phyloP scores from a whole-genome alignment of 2,113 vertebrate species.

The Sinocyclocheilus rhinocerous region DNA sequence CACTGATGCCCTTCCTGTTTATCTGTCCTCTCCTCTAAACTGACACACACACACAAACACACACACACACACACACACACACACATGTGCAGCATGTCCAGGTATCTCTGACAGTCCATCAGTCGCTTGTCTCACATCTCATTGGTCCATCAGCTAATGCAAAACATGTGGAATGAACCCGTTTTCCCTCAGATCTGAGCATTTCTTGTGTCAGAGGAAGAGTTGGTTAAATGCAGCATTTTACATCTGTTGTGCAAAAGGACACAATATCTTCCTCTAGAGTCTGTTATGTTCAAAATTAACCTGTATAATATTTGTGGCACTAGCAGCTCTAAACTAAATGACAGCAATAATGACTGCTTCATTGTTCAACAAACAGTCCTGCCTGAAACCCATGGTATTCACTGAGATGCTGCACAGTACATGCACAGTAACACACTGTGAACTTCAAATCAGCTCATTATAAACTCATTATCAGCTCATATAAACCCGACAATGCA shows the following conservation, averaged over 20 bases:
- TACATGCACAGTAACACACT: no score
- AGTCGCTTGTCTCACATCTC: neutral
- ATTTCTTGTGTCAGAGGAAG: neutral
- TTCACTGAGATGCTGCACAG: neutral
- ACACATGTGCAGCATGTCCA: neutral
- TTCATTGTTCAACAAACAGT: neutral
- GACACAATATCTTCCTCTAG: neutral
- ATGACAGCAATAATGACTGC: neutral
- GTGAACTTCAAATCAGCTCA: no score
- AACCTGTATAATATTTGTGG: neutral
- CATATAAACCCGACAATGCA: neutral
- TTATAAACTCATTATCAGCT: no score
- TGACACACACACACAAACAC: neutral
- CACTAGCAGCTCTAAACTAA: neutral
- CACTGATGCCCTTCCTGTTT: neutral
- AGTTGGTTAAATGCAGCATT: neutral
- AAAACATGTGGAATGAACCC: neutral
- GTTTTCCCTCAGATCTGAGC: neutral
- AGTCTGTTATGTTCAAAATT: neutral
- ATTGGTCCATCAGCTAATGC: neutral
- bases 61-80: neutral
- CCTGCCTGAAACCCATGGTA: neutral
- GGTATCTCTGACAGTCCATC: conserved; percentile 7
- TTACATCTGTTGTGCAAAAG: neutral
- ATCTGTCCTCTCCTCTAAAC: neutral